These are phyloP conservation scores for Ormyrus thymus DNA, from an alignment of 2,888 invertebrate species.

Conservation along the genomic window DNA sequence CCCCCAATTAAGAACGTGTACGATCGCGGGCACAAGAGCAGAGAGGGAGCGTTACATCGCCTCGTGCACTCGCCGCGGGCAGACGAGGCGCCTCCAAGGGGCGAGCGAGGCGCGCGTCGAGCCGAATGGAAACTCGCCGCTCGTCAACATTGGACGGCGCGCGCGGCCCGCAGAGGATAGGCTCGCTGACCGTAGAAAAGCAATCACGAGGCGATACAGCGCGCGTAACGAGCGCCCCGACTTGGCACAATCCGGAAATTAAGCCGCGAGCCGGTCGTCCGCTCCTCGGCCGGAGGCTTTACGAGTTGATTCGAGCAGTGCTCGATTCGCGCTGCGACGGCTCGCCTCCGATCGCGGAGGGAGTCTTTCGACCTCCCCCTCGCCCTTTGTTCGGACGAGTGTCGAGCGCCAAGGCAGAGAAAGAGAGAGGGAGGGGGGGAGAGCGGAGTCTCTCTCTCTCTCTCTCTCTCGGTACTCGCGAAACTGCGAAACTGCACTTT, in stretches of 20 bases:
- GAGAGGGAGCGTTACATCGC: too few species aligned
- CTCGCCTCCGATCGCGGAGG: neutral
- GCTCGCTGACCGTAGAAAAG: slow-evolving; percentile 33
- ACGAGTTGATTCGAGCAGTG: neutral
- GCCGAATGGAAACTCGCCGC: slow-evolving; percentile 23
- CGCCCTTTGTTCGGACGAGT: too few species aligned
- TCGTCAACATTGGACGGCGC: slow-evolving; percentile 22
- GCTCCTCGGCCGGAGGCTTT: neutral
- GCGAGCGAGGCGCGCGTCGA: neutral
- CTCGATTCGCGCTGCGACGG: too few species aligned
- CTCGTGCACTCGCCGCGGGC: too few species aligned
- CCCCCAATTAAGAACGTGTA: slow-evolving; percentile 19
- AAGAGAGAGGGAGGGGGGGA: too few species aligned
- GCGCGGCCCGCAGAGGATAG: neutral
- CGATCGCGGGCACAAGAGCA: neutral
- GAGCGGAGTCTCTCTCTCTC: too few species aligned
- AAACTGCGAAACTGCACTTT: slow-evolving; percentile 44
- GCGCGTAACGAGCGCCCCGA: neutral
- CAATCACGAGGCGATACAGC: slow-evolving; percentile 23
- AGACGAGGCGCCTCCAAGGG: neutral
- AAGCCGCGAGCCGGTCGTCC: neutral
- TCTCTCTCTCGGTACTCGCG: neutral
- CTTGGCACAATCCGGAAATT: slow-evolving; percentile 26
- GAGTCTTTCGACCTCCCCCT: too few species aligned
- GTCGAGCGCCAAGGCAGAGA: too few species aligned